A percentile compares a stretch with the other conserved stretches of the same genome.
These are phyloP conservation scores for Platycnemis pennipes DNA, from an alignment of 2,888 invertebrate species.

Conservation along the genomic window DNA sequence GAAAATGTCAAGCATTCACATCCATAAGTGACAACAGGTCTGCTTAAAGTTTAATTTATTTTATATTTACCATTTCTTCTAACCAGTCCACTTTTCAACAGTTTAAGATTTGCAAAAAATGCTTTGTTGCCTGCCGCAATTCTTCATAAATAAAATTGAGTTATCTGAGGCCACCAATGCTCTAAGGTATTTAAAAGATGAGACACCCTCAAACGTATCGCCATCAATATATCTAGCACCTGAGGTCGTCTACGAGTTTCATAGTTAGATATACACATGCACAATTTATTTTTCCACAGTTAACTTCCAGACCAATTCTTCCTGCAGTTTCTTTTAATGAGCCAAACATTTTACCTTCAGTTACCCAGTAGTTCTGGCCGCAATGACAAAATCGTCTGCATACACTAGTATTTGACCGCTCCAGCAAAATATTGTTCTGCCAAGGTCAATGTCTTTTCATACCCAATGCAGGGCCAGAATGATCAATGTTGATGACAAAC, in stretches of 20 bases:
- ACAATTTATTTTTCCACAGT: background rate
- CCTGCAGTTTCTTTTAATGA: background rate
- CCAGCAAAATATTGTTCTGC: background rate
- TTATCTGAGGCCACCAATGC: background rate
- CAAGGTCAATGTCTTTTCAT: background rate
- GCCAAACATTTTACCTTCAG: background rate
- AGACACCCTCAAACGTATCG: background rate
- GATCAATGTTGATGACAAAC: no score
- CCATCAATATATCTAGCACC: background rate
- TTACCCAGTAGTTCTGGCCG: background rate
- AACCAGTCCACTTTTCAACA: background rate
- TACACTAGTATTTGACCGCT: background rate
- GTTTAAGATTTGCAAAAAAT: background rate
- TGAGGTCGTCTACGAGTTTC: background rate
- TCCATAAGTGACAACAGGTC: background rate
- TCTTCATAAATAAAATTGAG: background rate
- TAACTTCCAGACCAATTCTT: background rate
- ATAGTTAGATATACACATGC: background rate
- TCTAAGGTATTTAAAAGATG: background rate
- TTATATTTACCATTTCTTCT: background rate
- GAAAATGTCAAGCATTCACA: no score
- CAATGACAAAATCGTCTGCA: background rate
- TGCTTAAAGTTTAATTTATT: background rate
- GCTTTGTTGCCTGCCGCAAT: background rate
- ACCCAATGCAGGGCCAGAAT: no score